A percentile compares a stretch with the other conserved stretches of the same genome.
phyloP scores from a whole-genome alignment of 2,888 invertebrate genomes.

The Nasonovia ribisnigri region DNA sequence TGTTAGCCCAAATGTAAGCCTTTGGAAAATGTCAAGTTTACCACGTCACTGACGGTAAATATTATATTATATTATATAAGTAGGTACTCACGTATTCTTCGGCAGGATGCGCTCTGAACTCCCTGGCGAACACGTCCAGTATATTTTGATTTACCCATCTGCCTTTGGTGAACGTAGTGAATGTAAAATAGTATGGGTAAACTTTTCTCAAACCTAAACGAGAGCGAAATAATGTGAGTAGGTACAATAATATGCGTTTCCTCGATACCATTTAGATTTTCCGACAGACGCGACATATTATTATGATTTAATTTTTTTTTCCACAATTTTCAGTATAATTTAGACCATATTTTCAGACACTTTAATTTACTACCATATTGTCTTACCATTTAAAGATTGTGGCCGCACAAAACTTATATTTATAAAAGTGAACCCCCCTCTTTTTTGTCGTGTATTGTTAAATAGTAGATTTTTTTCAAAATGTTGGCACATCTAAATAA shows the following conservation, averaged over 20 bases:
- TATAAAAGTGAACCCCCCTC: not conserved
- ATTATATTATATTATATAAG: not conserved
- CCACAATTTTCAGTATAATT: not conserved
- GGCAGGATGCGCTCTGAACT: constrained; percentile 94
- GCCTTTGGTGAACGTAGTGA: constrained; percentile 95
- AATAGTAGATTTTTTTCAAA: not conserved
- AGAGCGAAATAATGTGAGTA: not conserved
- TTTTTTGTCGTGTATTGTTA: not conserved
- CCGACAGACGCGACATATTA: not conserved
- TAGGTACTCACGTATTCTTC: constrained; percentile 82
- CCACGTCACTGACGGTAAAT: not conserved
- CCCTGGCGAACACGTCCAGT: constrained; percentile 90
- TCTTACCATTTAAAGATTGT: not conserved
- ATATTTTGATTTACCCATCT: constrained; percentile 96
- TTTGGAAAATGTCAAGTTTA: too few relatives aligned
- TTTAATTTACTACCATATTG: not conserved
- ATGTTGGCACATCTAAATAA: not conserved
- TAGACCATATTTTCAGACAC: not conserved
- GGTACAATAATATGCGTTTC: not conserved
- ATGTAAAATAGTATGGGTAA: constrained; percentile 96
- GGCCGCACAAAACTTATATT: not conserved
- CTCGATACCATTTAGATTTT: not conserved
- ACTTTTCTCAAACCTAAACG: constrained; percentile 90
- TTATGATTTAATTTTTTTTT: constrained; percentile 7
- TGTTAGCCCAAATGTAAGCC: too few relatives aligned